phyloP scores from a whole-genome alignment of 1,140 invertebrate genomes.

The Dysdera silvatica region DNA sequence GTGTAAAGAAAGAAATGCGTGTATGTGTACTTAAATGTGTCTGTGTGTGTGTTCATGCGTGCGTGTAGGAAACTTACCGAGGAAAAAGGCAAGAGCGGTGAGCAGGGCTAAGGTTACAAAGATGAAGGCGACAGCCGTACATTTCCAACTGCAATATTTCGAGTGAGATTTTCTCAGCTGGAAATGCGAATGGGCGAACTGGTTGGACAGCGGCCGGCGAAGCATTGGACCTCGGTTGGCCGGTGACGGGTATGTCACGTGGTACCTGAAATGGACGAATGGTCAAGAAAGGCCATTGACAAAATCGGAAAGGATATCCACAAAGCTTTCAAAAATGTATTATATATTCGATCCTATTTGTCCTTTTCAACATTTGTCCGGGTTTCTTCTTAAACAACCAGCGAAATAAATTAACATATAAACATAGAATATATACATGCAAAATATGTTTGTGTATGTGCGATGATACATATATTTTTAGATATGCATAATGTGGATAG shows the following conservation, averaged over 20 bases:
- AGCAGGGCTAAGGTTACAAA: conserved; percentile 75
- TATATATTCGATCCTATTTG: no score
- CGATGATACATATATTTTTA: no score
- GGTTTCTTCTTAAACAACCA: no score
- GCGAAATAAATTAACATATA: no score
- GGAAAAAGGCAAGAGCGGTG: conserved; percentile 87
- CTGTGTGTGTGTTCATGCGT: no score
- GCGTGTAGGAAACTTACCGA: conserved; percentile 58
- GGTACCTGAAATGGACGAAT: conserved; percentile 24
- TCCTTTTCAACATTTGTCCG: no score
- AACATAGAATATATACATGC: no score
- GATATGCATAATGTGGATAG: no score
- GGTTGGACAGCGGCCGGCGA: conserved; percentile 31
- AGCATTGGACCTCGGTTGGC: conserved; percentile 17
- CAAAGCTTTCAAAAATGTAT: no score
- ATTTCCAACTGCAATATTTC: conserved; percentile 89
- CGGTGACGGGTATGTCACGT: conserved; percentile 24
- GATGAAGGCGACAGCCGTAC: conserved; percentile 81
- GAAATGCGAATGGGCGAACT: conserved; percentile 61
- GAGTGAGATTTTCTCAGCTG: conserved; percentile 86
- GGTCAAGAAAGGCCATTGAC: no score
- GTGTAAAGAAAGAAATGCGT: not conserved
- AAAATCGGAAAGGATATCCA: no score
- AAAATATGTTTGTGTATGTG: no score
- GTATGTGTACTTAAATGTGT: not conserved